Evolutionary conservation across 1,140 invertebrate species (phyloP), one percentile per base, ranked within the genome.

Genomic region (Drosophila miranda): DNA sequence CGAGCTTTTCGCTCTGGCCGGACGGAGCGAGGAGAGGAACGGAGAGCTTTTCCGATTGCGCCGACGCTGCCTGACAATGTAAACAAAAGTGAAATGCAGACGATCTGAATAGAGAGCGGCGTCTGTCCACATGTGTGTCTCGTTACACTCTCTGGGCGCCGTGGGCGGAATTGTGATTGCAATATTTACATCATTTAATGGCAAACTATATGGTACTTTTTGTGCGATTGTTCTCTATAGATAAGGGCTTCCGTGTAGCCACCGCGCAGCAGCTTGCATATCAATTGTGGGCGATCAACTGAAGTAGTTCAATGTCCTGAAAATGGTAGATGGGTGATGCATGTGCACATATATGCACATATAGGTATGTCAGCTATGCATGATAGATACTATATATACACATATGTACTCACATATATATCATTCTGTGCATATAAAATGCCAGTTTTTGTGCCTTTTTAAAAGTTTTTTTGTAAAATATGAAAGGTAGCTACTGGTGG

Each of bases 41-140:
- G 28, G 34, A 38, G 48, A 74, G 70, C 70, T 74, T 74, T 73
- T 54, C 6, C 28, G 41, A 56, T 11, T 77, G 63, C 64, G 81
- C 51, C 68, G 73, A 68, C 64, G 61, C 73, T 38, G 43, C 49
- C 41, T 62, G 54, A 42, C 54, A 66, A 75, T 75, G 66, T 61
- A 74, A 69, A 66, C 51, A 57, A 80, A 77, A 87, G 81, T 86
- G 69, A 81, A 86, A 86, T 51, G 60, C 23, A 56, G 50, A 50
- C 63, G 69, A 81, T 86, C 73, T 55, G 46, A 30, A 11, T 19
- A 11, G 46, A 23, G 21, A 14, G 13, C 43, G 59, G 13, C 3
- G 42, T 34, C 16, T 16, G 0, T 16, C 16, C 1, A 16, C 16
- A 1, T 16, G 16, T 23, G 6, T 4, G 44, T 14, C 73, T 61